Base-by-base conservation (phyloP, 2,888 invertebrate species). In the Aphidoletes aphidimyza region DNA sequence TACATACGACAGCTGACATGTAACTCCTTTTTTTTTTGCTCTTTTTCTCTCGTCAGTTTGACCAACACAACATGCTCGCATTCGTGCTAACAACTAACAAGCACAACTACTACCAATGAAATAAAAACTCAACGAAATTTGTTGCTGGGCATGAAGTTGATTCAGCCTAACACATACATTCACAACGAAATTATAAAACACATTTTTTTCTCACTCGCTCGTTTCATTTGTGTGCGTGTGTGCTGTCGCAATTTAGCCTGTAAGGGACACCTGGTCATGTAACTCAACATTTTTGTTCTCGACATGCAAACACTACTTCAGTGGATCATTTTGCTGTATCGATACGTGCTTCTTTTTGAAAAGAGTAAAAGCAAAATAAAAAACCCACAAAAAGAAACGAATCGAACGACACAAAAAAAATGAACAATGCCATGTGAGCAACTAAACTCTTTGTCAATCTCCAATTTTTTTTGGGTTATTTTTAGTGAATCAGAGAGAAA, bases 1-100 rank as follows among this genome's bases (percentile, higher is more conserved):
- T 81, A 37, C 81, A 81, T 81, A 22, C 81, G 81, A 81, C 81
- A 81, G 81, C 81, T 81, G 81, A 81, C 81, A 81, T 37, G 37
- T 81, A 19, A n/a, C n/a, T n/a, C n/a, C n/a, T n/a, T n/a, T n/a
- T n/a, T n/a, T n/a, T n/a, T n/a, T n/a, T n/a, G n/a, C n/a, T n/a
- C n/a, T n/a, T 6, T 81, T 81, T 78, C 37, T 36, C n/a, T 5
- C 37, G 81, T 81, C 36, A 34, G 30, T 69, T 69, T 37, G 37
- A 22, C 37, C 81, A 37, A 37, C 81, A 54, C 22, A 54, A 54
- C 36, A 81, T 37, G 37, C 6, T 81, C n/a, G 22, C 3, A 81
- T 22, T n/a, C 11, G 37, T 37, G 81, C 81, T 81, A 81, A 34
- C 78, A 59, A n/a, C n/a, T n/a, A 30, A 59, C 69, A 69, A 69